phyloP scores from a whole-genome alignment of 2,113 vertebrate species.

The Siniperca knerii region DNA sequence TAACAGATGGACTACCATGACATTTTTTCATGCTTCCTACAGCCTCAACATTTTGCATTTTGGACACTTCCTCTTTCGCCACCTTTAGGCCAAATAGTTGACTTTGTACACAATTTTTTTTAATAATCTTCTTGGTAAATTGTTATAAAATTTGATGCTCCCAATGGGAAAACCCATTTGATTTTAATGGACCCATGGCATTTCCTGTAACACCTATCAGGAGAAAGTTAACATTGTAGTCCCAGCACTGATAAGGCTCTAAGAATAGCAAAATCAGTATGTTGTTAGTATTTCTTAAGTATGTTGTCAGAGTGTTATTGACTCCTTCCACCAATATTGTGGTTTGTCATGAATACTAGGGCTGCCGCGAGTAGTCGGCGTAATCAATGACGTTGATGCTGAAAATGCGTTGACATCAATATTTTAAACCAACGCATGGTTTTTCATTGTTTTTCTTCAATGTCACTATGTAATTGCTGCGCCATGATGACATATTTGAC shows the following conservation, averaged over 20 bases:
- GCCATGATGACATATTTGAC: too few relatives aligned
- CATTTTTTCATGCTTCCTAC: background rate
- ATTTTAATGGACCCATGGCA: constrained; percentile 34
- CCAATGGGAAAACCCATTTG: constrained; percentile 8
- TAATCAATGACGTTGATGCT: too few relatives aligned
- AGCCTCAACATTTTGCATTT: background rate
- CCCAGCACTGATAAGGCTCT: constrained; percentile 2
- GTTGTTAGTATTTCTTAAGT: constrained; percentile 2
- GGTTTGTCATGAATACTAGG: constrained; percentile 3
- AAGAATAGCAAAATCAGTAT: background rate
- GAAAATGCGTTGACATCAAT: too few relatives aligned
- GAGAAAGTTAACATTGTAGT: constrained; percentile 7
- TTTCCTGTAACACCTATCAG: constrained; percentile 35
- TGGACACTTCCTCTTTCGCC: background rate
- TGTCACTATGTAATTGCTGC: too few relatives aligned
- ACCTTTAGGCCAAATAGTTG: background rate
- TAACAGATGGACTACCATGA: background rate
- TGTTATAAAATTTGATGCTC: constrained; percentile 3
- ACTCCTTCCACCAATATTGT: constrained; percentile 9
- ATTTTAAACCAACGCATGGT: too few relatives aligned
- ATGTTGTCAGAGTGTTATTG: constrained; percentile 13
- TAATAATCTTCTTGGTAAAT: background rate
- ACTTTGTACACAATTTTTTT: background rate
- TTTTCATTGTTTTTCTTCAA: too few relatives aligned
- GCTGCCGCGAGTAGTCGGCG: too few relatives aligned